Percentiles rank a stretch among this genome's conserved stretches.
These are phyloP conservation scores for Battus philenor DNA, from an alignment of 1,140 invertebrate genomes.

Conservation along the genomic window DNA sequence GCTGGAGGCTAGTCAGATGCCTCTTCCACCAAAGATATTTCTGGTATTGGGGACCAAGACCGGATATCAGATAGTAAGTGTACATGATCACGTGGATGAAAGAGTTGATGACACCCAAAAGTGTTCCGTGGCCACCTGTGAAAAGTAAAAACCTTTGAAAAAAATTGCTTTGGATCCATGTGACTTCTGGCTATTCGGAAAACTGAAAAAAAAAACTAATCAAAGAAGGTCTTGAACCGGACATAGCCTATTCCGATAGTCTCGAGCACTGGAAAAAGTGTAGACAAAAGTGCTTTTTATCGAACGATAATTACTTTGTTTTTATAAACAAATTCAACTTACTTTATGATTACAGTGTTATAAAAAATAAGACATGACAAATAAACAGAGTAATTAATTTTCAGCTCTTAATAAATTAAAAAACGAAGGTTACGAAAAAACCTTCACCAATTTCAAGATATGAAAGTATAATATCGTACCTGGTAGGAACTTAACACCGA, in stretches of 20 bases:
- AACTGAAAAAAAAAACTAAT: too few species aligned
- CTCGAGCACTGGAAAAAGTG: too few species aligned
- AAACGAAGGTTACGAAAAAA: too few species aligned
- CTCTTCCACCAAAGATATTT: slow-evolving; percentile 94
- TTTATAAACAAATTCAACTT: too few species aligned
- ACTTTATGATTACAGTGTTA: too few species aligned
- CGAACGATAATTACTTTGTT: neutral
- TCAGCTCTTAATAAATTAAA: too few species aligned
- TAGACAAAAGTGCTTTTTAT: neutral
- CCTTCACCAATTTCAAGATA: too few species aligned
- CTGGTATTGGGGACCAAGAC: slow-evolving; percentile 57
- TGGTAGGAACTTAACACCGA: slow-evolving; percentile 25
- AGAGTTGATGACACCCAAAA: slow-evolving; percentile 78
- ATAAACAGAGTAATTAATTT: too few species aligned
- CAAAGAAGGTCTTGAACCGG: too few species aligned
- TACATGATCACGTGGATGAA: slow-evolving; percentile 87
- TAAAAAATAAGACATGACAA: too few species aligned
- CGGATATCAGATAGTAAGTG: slow-evolving; percentile 81
- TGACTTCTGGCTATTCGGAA: too few species aligned
- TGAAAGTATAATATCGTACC: slow-evolving; percentile 16
- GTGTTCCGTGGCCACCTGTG: slow-evolving; percentile 56
- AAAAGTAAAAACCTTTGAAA: neutral
- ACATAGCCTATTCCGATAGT: neutral
- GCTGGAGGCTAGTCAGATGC: slow-evolving; percentile 87
- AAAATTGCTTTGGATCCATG: too few species aligned